These are phyloP conservation scores for Odontamblyopus rebecca DNA, from an alignment of 2,797 vertebrate species.

Conservation along the genomic window DNA sequence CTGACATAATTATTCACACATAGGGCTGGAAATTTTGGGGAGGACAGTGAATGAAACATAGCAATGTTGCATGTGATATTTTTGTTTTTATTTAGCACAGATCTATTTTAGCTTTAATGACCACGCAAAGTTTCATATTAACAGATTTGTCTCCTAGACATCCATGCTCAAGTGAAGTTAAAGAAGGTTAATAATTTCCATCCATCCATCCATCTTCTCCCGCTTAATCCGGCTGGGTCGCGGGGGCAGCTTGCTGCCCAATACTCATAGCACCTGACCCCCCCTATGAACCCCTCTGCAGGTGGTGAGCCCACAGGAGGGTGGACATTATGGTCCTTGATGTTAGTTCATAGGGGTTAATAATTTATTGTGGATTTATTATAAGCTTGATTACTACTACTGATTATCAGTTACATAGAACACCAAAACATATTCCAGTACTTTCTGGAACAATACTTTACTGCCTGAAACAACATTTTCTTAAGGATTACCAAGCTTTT, in stretches of 20 bases:
- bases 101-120: neutral
- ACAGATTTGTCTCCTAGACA: neutral
- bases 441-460: too few species aligned
- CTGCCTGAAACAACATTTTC: too few species aligned
- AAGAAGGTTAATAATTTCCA: neutral
- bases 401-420: neutral
- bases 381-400: neutral
- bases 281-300: too few species aligned
- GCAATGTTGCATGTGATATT: neutral
- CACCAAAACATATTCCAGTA: neutral
- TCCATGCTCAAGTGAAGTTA: neutral
- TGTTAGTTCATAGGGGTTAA: too few species aligned
- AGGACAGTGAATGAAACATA: neutral
- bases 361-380: neutral
- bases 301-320: too few species aligned
- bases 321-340: too few species aligned
- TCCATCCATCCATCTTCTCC: too few species aligned
- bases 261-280: too few species aligned
- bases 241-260: too few species aligned
- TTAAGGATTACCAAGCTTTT: neutral
- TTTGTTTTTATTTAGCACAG: neutral
- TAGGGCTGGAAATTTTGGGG: neutral
- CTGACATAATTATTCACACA: slow-evolving; percentile 6
- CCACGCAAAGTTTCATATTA: neutral
- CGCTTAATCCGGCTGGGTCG: too few species aligned